Percentiles rank a stretch among this genome's conserved stretches.
Evolutionary conservation across 2,797 vertebrate genomes (phyloP).

Genomic region (Spea hammondii): DNA sequence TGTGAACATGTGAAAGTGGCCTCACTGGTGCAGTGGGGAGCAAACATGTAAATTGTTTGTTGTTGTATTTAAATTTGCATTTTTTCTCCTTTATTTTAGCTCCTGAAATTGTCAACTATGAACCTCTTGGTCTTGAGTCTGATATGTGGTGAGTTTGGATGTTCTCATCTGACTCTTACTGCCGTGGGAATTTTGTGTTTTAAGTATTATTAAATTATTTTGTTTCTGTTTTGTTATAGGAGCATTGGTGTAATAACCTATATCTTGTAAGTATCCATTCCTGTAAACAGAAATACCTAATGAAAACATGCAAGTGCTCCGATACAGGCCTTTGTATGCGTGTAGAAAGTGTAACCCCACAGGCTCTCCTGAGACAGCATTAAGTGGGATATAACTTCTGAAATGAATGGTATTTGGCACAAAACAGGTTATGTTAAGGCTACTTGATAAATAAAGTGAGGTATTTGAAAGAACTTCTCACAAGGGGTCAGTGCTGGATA

Average conservation of each 20-base stretch:
- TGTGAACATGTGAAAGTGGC: neutral
- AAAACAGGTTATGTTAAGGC: too few species aligned
- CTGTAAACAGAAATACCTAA: neutral
- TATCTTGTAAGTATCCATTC: slow-evolving; percentile 78
- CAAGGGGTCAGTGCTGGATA: too few species aligned
- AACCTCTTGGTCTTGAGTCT: slow-evolving; percentile 92
- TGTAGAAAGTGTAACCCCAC: too few species aligned
- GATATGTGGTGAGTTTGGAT: slow-evolving; percentile 92
- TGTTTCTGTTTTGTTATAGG: slow-evolving; percentile 63
- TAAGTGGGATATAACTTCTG: too few species aligned
- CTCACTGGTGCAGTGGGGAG: neutral
- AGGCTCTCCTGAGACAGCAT: too few species aligned
- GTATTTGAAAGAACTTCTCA: too few species aligned
- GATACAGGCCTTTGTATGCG: too few species aligned
- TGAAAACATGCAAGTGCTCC: too few species aligned
- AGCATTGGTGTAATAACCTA: slow-evolving; percentile 83
- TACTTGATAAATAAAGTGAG: too few species aligned
- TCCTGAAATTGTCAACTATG: slow-evolving; percentile 98
- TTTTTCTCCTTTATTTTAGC: slow-evolving; percentile 67
- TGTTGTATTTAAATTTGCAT: slow-evolving; percentile 53
- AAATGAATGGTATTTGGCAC: too few species aligned
- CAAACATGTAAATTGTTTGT: neutral
- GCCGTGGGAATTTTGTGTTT: slow-evolving; percentile 51
- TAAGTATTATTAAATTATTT: slow-evolving; percentile 7
- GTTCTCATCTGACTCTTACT: slow-evolving; percentile 28